These are phyloP conservation scores for Excalfactoria chinensis DNA, from an alignment of 2,113 vertebrate genomes.

Conservation along the genomic window DNA sequence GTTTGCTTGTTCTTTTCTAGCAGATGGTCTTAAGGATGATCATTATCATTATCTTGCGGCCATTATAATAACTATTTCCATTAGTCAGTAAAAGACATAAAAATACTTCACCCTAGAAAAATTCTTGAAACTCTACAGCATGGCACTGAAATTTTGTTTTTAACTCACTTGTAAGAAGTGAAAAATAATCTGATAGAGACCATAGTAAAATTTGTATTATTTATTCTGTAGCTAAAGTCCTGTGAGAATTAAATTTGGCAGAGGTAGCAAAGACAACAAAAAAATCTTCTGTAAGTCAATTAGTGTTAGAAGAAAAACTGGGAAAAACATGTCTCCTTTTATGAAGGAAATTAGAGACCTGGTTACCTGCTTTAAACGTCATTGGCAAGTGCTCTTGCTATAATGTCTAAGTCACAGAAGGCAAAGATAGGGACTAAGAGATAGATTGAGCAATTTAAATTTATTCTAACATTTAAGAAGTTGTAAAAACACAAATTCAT, in stretches of 20 bases:
- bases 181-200: neutral
- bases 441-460: neutral
- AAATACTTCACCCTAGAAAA: conserved; percentile 6
- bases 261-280: neutral
- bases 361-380: neutral
- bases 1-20: neutral
- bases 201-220: neutral
- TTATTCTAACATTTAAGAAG: no score
- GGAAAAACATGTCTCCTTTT: neutral
- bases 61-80: neutral
- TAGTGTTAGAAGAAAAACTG: no score
- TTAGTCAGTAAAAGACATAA: neutral
- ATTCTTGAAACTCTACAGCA: neutral
- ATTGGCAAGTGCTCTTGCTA: neutral
- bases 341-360: neutral
- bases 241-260: neutral
- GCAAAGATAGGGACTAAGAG: neutral
- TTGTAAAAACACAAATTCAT: no score
- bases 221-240: neutral
- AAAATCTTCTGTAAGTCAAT: neutral
- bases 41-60: neutral
- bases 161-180: neutral
- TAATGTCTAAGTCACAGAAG: neutral
- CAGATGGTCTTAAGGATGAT: neutral
- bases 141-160: neutral